Conservation (phyloP, 2,797 vertebrate species). For the Hirundo rustica region DNA sequence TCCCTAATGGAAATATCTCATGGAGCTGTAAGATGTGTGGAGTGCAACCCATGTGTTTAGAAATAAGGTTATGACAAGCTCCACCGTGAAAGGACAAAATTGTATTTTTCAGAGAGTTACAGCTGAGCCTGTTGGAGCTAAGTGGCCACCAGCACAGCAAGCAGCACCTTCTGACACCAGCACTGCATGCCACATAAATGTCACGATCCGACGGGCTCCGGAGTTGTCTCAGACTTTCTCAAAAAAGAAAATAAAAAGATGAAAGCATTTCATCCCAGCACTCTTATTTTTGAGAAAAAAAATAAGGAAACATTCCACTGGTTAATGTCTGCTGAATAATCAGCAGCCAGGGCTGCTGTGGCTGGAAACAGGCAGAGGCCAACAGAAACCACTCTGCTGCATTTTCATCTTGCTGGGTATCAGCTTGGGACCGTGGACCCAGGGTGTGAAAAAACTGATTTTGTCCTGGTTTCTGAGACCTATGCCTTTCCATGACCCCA, state of each 20-base stretch:
- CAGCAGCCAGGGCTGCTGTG: not conserved
- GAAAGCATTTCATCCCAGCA: not conserved
- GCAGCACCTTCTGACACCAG: not conserved
- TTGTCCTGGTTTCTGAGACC: not conserved
- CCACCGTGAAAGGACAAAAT: not conserved
- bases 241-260: not conserved
- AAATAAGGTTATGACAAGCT: conserved; percentile 9
- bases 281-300: not conserved
- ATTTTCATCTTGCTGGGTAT: not conserved
- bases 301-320: not conserved
- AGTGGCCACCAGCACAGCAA: not conserved
- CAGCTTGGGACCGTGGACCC: not conserved
- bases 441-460: not conserved
- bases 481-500: not conserved
- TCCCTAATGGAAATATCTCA: conserved; percentile 9
- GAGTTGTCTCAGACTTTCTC: not conserved
- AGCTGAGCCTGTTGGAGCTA: not conserved
- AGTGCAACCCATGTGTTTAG: not conserved
- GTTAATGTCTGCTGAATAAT: conserved; percentile 20
- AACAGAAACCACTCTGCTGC: not conserved
- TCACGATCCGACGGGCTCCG: fast-evolving
- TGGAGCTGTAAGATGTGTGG: not conserved
- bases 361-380: not conserved
- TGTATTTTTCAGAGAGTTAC: not conserved
- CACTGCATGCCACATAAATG: not conserved